phyloP scores from a whole-genome alignment of 2,888 invertebrate genomes.

The Apodemia duryi region DNA sequence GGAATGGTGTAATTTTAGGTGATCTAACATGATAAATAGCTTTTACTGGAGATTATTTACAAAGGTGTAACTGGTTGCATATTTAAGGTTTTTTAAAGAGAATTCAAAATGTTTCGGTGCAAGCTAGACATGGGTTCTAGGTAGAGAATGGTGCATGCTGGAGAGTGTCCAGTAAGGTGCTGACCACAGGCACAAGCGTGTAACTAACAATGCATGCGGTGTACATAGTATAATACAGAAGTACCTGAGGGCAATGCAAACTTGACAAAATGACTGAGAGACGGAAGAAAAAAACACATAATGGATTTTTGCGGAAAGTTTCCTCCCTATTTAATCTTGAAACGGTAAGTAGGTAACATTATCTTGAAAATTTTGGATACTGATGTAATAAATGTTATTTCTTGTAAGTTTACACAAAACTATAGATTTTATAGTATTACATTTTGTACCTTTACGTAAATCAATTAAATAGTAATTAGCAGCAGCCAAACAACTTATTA shows the following conservation, averaged over 20 bases:
- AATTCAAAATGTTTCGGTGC: slow-evolving; percentile 68
- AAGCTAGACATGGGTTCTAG: slow-evolving; percentile 77
- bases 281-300: slow-evolving; percentile 78
- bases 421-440: not conserved
- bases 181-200: slow-evolving; percentile 73
- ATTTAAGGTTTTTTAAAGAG: slow-evolving; percentile 49
- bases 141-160: slow-evolving; percentile 77
- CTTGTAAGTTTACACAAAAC: too few relatives aligned
- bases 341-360: slow-evolving; percentile 81
- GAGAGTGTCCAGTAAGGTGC: slow-evolving; percentile 63
- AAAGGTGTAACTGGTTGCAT: slow-evolving; percentile 51
- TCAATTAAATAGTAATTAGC: slow-evolving; percentile 18
- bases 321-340: slow-evolving; percentile 93
- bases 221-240: slow-evolving; percentile 74
- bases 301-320: slow-evolving; percentile 92
- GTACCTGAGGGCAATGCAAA: slow-evolving; percentile 66
- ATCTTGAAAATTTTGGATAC: not conserved
- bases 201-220: slow-evolving; percentile 79
- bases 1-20: slow-evolving; percentile 58
- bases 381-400: not conserved
- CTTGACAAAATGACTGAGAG: slow-evolving; percentile 75
- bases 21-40: slow-evolving; percentile 69
- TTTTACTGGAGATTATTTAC: slow-evolving; percentile 53
- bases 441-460: not conserved
- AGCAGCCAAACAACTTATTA: slow-evolving; percentile 26